These are phyloP conservation scores for Pristionchus japonicus DNA, from an alignment of 2,888 invertebrate species.

Conservation along the genomic window DNA sequence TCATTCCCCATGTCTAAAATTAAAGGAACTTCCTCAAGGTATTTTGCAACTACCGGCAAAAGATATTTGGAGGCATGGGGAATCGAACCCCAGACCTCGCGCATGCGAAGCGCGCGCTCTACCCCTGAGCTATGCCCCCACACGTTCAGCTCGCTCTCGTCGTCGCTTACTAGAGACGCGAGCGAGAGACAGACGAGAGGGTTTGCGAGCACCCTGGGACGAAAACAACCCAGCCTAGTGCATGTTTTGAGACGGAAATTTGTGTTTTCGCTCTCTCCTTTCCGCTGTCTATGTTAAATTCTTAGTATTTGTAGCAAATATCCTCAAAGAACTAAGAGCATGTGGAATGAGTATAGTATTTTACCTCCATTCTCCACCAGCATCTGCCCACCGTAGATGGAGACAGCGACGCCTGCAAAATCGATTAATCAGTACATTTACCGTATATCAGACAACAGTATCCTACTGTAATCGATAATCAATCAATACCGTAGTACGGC, in stretches of 20 bases:
- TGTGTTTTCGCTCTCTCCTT: no score
- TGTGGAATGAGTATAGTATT: neutral
- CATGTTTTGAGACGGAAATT: neutral
- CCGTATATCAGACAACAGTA: neutral
- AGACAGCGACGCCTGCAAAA: conserved; percentile 58
- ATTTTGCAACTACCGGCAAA: conserved; percentile 4
- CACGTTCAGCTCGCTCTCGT: neutral
- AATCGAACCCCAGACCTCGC: conserved; percentile 74
- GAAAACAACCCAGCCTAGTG: neutral
- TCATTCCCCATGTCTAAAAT: no score
- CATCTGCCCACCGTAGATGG: conserved; percentile 69
- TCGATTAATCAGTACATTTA: neutral
- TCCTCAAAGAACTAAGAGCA: neutral
- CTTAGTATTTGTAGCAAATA: no score
- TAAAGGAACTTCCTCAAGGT: no score
- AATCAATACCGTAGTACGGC: conserved; percentile 81
- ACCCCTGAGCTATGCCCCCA: conserved; percentile 74
- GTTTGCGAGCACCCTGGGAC: neutral
- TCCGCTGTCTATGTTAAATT: no score
- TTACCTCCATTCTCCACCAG: conserved; percentile 65
- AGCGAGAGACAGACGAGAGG: neutral
- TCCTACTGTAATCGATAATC: neutral
- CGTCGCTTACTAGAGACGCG: neutral
- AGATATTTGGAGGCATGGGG: conserved; percentile 65
- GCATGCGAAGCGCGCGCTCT: conserved; percentile 75